These are phyloP conservation scores for Esox lucius DNA, from an alignment of 2,797 vertebrate species.

Conservation along the genomic window DNA sequence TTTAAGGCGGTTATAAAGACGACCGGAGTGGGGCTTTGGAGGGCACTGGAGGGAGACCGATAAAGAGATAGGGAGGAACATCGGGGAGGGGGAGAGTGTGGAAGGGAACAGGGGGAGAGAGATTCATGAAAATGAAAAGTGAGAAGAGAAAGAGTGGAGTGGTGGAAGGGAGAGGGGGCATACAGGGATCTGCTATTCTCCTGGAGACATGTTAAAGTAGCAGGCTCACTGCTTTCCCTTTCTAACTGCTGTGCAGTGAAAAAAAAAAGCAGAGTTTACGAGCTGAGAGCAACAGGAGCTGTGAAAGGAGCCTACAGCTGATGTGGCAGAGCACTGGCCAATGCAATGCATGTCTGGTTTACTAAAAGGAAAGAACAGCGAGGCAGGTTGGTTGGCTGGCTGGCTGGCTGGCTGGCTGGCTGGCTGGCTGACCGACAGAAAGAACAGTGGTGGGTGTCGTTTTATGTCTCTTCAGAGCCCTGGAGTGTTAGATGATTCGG, in stretches of 20 bases:
- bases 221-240: neutral
- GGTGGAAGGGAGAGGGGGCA: no score
- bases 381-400: no score
- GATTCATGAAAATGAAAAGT: no score
- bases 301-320: constrained; percentile 72
- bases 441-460: constrained; percentile 14
- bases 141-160: no score
- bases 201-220: neutral
- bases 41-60: constrained; percentile 14
- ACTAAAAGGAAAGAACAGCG: constrained; percentile 24
- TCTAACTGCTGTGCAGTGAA: constrained; percentile 23
- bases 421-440: neutral
- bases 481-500: neutral
- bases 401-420: neutral
- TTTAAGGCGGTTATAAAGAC: constrained; percentile 13
- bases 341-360: neutral
- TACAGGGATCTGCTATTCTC: neutral
- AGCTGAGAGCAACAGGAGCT: constrained; percentile 76
- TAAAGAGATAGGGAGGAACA: neutral
- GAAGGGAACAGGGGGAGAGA: no score
- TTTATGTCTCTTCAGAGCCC: neutral
- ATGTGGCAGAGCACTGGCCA: constrained; percentile 65
- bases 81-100: no score
- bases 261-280: constrained; percentile 61
- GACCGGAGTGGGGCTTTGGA: constrained; percentile 19